Evolutionary conservation across 2,888 invertebrate species (phyloP).

Genomic region (Callyntrura sp.): DNA sequence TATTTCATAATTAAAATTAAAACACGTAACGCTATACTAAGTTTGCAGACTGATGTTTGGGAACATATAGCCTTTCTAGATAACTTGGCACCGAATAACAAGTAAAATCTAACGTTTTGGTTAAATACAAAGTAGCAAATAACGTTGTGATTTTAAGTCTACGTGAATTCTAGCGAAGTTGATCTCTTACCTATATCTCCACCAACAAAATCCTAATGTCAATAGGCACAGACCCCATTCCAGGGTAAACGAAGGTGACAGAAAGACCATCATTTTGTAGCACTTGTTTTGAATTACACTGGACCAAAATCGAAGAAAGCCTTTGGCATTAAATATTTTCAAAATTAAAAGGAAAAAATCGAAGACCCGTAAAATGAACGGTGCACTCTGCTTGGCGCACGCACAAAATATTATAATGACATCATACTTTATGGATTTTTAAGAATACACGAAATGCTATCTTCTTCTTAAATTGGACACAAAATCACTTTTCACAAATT

Average conservation of each 20-base stretch:
- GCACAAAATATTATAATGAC: background rate
- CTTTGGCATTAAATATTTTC: slow-evolving; percentile 5
- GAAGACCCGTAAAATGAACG: background rate
- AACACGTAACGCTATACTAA: too few species aligned
- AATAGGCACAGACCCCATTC: slow-evolving; percentile 82
- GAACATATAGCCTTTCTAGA: too few species aligned
- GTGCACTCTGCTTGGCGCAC: background rate
- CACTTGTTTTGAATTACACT: slow-evolving; percentile 9
- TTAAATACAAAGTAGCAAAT: too few species aligned
- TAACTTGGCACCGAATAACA: too few species aligned
- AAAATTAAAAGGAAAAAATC: background rate
- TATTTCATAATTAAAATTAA: too few species aligned
- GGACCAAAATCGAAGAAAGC: too few species aligned
- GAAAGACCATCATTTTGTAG: slow-evolving; percentile 64
- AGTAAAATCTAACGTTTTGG: too few species aligned
- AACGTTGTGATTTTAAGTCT: too few species aligned
- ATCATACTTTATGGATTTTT: background rate
- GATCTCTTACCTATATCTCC: slow-evolving; percentile 82
- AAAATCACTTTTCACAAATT: slow-evolving; percentile 25
- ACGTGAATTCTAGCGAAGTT: too few species aligned
- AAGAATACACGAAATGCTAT: background rate
- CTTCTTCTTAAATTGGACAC: background rate
- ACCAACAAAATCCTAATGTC: slow-evolving; percentile 81
- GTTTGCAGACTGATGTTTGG: too few species aligned
- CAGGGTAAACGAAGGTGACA: slow-evolving; percentile 76